phyloP scores from a whole-genome alignment of 2,888 invertebrate genomes.

The Stegophylla sp. region DNA sequence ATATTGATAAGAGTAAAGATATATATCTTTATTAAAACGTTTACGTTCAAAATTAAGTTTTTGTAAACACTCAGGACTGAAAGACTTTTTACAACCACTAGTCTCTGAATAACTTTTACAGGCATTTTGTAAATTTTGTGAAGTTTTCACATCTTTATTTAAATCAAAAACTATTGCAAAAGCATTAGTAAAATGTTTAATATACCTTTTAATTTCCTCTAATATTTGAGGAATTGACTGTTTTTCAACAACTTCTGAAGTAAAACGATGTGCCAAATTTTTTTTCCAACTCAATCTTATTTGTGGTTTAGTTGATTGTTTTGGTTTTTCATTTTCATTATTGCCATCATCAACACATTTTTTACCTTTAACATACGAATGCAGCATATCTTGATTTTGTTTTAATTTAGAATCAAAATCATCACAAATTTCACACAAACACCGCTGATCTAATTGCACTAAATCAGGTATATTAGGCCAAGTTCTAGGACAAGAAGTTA shows the following conservation, averaged over 20 bases:
- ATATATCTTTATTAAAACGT: conserved; percentile 21
- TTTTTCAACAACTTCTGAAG: conserved; percentile 40
- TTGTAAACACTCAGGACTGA: conserved; percentile 2
- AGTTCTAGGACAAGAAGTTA: conserved; percentile 33
- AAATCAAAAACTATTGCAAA: conserved; percentile 42
- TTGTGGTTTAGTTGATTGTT: conserved; percentile 16
- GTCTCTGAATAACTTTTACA: conserved; percentile 39
- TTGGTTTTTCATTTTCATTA: conserved; percentile 33
- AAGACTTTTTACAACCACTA: neutral
- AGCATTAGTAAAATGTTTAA: conserved; percentile 22
- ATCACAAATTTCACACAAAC: conserved; percentile 41
- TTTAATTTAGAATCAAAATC: conserved; percentile 55
- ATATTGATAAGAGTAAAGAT: conserved; percentile 44
- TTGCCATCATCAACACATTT: conserved; percentile 31
- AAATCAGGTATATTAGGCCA: conserved; percentile 47
- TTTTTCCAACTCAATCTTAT: conserved; percentile 43
- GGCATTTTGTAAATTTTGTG: conserved; percentile 17
- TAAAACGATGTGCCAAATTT: conserved; percentile 44
- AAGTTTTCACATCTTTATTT: conserved; percentile 20
- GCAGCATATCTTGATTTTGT: conserved; percentile 40
- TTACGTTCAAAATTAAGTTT: conserved; percentile 20
- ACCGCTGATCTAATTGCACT: conserved; percentile 38
- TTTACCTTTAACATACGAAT: conserved; percentile 41
- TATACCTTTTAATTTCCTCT: conserved; percentile 33
- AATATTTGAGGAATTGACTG: conserved; percentile 49